Evolutionary conservation across 2,888 invertebrate species (phyloP).

Genomic region (Trichacis sp.): DNA sequence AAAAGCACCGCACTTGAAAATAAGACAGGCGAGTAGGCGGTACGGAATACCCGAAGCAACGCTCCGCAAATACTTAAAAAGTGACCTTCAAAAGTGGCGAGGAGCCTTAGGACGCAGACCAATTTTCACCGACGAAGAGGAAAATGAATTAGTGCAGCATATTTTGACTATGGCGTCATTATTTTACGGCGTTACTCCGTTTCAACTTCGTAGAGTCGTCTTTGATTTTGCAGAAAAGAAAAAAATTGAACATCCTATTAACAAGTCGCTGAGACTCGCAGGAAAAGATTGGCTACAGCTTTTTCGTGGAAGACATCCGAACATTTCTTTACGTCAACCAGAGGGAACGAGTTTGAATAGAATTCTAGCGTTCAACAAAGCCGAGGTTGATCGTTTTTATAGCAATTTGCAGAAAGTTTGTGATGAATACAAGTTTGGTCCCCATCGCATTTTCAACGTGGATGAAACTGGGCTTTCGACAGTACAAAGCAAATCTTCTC

Average conservation of each 20-base stretch:
- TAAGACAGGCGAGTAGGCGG: conserved; percentile 25
- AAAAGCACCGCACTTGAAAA: no score
- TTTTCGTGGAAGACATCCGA: conserved; percentile 47
- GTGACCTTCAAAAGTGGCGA: no score
- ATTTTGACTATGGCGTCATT: conserved; percentile 41
- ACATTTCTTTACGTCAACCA: conserved; percentile 42
- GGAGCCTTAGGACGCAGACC: no score
- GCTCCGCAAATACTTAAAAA: no score
- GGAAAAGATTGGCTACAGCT: conserved; percentile 51
- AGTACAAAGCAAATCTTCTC: conserved; percentile 8
- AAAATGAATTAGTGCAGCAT: conserved; percentile 39
- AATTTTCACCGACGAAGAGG: conserved; percentile 46
- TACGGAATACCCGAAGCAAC: conserved; percentile 42
- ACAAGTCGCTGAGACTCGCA: conserved; percentile 40
- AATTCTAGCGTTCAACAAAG: conserved; percentile 56
- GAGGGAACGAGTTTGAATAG: conserved; percentile 54
- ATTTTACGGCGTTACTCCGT: conserved; percentile 47
- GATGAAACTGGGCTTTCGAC: conserved; percentile 66
- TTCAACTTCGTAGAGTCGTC: conserved; percentile 44
- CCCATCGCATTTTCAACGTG: conserved; percentile 61
- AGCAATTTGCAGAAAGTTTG: conserved; percentile 18
- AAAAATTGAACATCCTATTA: conserved; percentile 49
- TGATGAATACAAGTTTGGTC: conserved; percentile 42
- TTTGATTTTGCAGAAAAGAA: conserved; percentile 47
- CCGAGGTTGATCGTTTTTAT: conserved; percentile 48